These are phyloP conservation scores for Drosophila murphyi DNA, from an alignment of 1,140 invertebrate genomes.

Conservation along the genomic window DNA sequence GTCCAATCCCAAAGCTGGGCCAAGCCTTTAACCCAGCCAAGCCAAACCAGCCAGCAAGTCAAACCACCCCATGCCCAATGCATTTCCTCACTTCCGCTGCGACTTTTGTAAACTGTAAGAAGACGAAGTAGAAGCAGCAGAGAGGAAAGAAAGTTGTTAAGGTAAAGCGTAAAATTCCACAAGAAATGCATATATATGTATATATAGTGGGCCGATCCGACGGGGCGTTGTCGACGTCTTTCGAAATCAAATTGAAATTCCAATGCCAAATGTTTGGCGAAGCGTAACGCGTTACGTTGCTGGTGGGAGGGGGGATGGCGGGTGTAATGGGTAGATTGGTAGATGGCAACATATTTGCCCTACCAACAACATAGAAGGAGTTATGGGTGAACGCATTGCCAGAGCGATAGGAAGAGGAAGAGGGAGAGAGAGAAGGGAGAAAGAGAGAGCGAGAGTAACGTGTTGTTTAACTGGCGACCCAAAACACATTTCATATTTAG, in stretches of 20 bases:
- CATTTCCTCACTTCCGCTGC: constrained; percentile 41
- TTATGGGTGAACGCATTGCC: constrained; percentile 46
- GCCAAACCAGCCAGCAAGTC: not conserved
- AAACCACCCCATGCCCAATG: constrained; percentile 10
- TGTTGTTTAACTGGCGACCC: constrained; percentile 26
- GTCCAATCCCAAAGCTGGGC: constrained; percentile 17
- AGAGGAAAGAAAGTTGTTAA: constrained; percentile 11
- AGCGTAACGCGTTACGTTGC: constrained; percentile 51
- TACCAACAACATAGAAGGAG: constrained; percentile 6
- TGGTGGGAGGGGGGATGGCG: not conserved
- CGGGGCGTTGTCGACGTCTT: constrained; percentile 38
- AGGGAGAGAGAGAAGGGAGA: not conserved
- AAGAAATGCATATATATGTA: constrained; percentile 35
- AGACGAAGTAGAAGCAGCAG: not conserved
- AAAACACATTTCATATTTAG: constrained; percentile 24
- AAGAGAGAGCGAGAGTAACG: constrained; percentile 18
- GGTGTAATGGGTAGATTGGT: too few relatives aligned
- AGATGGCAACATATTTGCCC: not conserved
- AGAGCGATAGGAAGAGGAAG: not conserved
- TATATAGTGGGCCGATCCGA: constrained; percentile 52
- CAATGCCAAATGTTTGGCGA: constrained; percentile 63
- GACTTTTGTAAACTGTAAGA: constrained; percentile 5
- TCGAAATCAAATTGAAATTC: constrained; percentile 61
- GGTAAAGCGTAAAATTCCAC: constrained; percentile 16
- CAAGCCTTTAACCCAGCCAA: constrained; percentile 22